Percentiles rank a stretch among this genome's conserved stretches.
Evolutionary conservation across 2,888 invertebrate species (phyloP).

Genomic region (Bombylius discolor): DNA sequence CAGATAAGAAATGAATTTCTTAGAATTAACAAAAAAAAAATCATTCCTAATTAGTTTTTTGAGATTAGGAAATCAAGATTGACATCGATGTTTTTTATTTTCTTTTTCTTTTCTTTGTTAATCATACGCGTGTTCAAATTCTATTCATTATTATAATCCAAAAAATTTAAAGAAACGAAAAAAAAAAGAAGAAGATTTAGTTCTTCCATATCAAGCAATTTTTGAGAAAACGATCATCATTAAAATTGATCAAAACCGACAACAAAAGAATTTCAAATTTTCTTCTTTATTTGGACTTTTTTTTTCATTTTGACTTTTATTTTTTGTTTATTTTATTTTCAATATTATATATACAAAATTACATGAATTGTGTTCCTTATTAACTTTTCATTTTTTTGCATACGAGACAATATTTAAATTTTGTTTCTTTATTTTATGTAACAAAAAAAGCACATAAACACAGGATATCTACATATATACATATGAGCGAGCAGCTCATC

Average conservation of each 20-base stretch:
- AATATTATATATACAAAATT: neutral
- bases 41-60: neutral
- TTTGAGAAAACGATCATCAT: neutral
- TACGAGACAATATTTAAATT: slow-evolving; percentile 18
- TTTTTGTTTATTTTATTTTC: too few species aligned
- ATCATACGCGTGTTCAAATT: neutral
- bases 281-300: neutral
- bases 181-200: too few species aligned
- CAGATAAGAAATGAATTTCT: too few species aligned
- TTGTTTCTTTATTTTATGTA: neutral
- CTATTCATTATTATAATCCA: neutral
- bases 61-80: neutral
- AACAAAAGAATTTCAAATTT: neutral
- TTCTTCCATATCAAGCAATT: neutral
- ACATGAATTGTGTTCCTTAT: neutral
- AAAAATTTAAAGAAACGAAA: neutral
- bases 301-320: too few species aligned
- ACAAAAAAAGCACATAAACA: neutral
- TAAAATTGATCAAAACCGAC: neutral
- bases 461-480: neutral
- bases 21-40: too few species aligned
- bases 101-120: too few species aligned
- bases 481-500: slow-evolving; percentile 13
- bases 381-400: neutral
- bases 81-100: neutral